phyloP scores from a whole-genome alignment of 2,797 vertebrate species.

The Chaunax sp. region DNA sequence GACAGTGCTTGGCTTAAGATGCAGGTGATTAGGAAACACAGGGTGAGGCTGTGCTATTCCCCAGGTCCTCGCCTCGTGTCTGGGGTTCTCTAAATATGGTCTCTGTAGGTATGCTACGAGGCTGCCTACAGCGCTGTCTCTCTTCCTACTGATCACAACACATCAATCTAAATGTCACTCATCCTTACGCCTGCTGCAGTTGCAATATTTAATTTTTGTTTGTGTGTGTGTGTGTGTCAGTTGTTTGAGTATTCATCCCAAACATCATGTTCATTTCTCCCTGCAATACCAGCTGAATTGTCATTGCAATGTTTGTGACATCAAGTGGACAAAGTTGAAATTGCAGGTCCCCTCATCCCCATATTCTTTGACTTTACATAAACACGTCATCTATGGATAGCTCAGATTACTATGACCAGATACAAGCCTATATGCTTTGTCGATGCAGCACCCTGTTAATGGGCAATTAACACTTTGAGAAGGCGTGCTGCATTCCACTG shows the following conservation, averaged over 20 bases:
- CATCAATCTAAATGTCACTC: slow-evolving; percentile 65
- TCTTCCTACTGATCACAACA: slow-evolving; percentile 52
- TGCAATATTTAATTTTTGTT: slow-evolving; percentile 14
- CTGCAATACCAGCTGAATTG: slow-evolving; percentile 22
- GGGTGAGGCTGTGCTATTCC: slow-evolving; percentile 61
- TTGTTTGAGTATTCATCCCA: slow-evolving; percentile 13
- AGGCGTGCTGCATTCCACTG: not conserved
- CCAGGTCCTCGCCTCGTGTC: slow-evolving; percentile 45
- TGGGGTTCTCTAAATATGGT: slow-evolving; percentile 66
- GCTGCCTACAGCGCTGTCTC: slow-evolving; percentile 59
- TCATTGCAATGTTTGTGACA: slow-evolving; percentile 84
- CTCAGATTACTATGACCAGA: not conserved
- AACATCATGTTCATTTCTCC: slow-evolving; percentile 8
- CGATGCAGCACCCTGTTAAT: not conserved
- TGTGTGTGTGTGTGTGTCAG: slow-evolving; percentile 10
- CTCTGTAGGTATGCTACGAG: slow-evolving; percentile 45
- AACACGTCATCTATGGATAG: not conserved
- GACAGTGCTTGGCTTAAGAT: slow-evolving; percentile 61
- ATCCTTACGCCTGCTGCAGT: slow-evolving; percentile 10
- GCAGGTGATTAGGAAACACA: slow-evolving; percentile 70
- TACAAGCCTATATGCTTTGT: not conserved
- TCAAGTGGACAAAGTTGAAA: slow-evolving; percentile 82
- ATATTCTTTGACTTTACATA: not conserved
- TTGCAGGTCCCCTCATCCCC: slow-evolving; percentile 58
- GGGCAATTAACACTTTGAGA: slow-evolving; percentile 28